Base-by-base conservation (phyloP, 2,797 vertebrate species). In the Cheirogaleus major region DNA sequence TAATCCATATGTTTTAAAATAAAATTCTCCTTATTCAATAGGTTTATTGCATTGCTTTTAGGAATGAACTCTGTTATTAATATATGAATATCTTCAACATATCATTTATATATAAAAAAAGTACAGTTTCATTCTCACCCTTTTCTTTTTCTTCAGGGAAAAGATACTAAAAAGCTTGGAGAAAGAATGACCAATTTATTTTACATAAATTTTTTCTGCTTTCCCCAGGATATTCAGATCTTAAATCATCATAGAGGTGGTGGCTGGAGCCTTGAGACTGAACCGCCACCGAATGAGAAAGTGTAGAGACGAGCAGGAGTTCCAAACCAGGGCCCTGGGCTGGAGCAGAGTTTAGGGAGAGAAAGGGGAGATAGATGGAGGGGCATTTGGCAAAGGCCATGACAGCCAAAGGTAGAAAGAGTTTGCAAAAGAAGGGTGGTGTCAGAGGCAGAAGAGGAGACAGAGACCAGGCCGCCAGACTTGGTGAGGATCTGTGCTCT, bases 141-240 rank as follows among this genome's bases (percentile, higher is more conserved):
- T 85, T 83, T 55, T 63, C 25, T 88, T 94, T 94, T 91, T 35
- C 41, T 78, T 30, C 12, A 32, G 45, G 72, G 69, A 45, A 5
- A 57, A 41, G 69, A 15, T 63, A 75, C 38, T 79, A 25, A 41
- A 80, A 61, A 45, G 4, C 45, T 92, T 88, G 35, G 45, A 73
- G 65, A 95, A 96, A 88, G 25, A 90, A 72, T 7, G 90, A 35
- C 15, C 52, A 52, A 38, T 61, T 93, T 72, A 73, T 86, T 95
- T 92, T 38, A 78, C 23, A 78, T 20, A 7, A 22, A 18, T 38
- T 61, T 87, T 87, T 63, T 85, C 48, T 82, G 12, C 48, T 93
- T 82, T 81, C 55, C 41, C 41, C 27, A n/a, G 52, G 87, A 67
- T 76, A 55, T 43, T 94, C 65, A 38, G 65, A 43, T 76, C 23